Evolutionary conservation across 1,140 invertebrate genomes (phyloP).

Genomic region (Nixonia krombeini): DNA sequence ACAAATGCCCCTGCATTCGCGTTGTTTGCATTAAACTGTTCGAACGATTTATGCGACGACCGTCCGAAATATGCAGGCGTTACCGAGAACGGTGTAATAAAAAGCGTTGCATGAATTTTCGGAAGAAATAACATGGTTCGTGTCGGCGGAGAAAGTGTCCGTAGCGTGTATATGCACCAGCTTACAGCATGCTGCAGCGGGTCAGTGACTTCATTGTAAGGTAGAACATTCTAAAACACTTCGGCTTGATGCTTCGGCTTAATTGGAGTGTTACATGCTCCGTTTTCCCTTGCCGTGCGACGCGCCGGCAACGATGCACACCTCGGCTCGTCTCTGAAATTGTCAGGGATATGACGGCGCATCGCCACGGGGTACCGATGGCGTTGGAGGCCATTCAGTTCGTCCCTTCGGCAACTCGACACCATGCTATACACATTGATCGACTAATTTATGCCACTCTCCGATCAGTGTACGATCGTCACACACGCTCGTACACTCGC

Average conservation of each 20-base stretch:
- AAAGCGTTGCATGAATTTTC: too few species aligned
- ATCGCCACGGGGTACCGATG: constrained; percentile 17
- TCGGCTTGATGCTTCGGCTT: constrained; percentile 56
- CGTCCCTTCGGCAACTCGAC: constrained; percentile 24
- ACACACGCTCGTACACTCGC: background rate
- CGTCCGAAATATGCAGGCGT: too few species aligned
- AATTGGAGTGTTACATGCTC: constrained; percentile 59
- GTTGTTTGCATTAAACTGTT: too few species aligned
- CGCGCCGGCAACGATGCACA: constrained; percentile 14
- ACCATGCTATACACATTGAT: constrained; percentile 8
- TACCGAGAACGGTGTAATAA: too few species aligned
- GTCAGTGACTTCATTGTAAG: constrained; percentile 52
- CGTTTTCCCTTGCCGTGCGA: constrained; percentile 40
- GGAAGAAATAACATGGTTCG: background rate
- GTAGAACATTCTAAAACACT: constrained; percentile 41
- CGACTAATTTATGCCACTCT: constrained; percentile 21
- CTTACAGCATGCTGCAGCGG: constrained; percentile 12
- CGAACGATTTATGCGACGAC: too few species aligned
- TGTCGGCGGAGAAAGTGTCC: too few species aligned
- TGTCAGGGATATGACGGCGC: constrained; percentile 43
- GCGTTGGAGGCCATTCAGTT: constrained; percentile 22
- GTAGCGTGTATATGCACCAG: background rate
- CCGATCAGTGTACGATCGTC: background rate
- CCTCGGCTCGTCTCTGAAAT: constrained; percentile 35
- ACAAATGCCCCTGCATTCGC: too few species aligned